phyloP scores from a whole-genome alignment of 2,797 vertebrate genomes.

The Pampus argenteus region DNA sequence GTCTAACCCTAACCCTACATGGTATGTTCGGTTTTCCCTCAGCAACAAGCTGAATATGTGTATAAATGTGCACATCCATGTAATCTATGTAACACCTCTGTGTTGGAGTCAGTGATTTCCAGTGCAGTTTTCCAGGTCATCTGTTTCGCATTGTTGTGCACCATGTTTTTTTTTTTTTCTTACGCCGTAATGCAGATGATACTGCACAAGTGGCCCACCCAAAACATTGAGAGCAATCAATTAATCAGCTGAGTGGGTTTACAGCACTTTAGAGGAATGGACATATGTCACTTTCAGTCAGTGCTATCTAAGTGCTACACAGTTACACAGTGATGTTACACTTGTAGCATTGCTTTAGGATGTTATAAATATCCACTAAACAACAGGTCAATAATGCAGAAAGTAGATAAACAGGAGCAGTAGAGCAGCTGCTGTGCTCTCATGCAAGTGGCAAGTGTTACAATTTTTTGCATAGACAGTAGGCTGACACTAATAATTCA shows the following conservation, averaged over 20 bases:
- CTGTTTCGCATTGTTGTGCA: conserved; percentile 23
- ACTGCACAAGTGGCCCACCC: conserved; percentile 1
- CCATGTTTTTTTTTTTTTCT: background rate
- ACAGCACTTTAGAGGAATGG: background rate
- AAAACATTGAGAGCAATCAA: conserved; percentile 17
- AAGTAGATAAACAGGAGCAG: conserved; percentile 21
- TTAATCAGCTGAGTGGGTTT: conserved; percentile 11
- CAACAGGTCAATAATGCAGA: conserved; percentile 47
- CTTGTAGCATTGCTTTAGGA: background rate
- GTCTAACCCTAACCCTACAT: too few relatives aligned
- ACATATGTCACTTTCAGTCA: background rate
- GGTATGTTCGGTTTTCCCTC: conserved; percentile 6
- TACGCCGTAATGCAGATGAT: conserved; percentile 5
- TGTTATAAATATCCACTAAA: conserved; percentile 19
- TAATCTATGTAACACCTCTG: conserved; percentile 18
- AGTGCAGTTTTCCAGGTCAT: conserved; percentile 47
- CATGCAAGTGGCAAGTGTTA: conserved; percentile 54
- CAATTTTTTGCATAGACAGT: conserved; percentile 36
- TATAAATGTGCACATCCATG: conserved; percentile 16
- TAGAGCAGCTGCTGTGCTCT: conserved; percentile 55
- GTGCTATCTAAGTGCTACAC: background rate
- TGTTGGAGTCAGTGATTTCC: conserved; percentile 5
- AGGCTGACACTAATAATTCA: conserved; percentile 57
- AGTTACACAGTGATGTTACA: background rate
- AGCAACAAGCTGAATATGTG: conserved; percentile 1